Base-by-base conservation (phyloP, 2,797 vertebrate species). In the Manis pentadactyla region DNA sequence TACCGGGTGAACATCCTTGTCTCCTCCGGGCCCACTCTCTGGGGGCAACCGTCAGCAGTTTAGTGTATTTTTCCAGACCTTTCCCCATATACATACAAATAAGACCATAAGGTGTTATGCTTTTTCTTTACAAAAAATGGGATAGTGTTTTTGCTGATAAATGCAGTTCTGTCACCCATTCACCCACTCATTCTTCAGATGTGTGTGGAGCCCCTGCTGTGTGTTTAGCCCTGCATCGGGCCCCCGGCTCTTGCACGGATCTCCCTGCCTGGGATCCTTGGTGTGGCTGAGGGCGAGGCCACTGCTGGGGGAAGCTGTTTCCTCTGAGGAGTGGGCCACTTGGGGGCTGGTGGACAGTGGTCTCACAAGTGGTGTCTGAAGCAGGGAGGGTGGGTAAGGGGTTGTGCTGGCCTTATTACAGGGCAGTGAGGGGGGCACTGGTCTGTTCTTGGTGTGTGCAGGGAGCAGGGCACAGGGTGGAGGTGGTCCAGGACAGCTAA, bases 181-280 rank as follows among this genome's bases (percentile, higher is more conserved):
- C 39, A 39, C 27, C 34, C 18, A 34, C 27, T 51, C 29, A 14
- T 10, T 57, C 73, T 71, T 34, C 17, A 59, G 15, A 57, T 4
- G 0, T 1, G 39, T 4, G 2, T 21, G 1, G 63, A 69, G 25
- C 12, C 39, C 3, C 27, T 27, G 74, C 74, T 53, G 37, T 1
- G 4, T 23, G 14, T n/a, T 27, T 57, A 53, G 17, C 51, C 49
- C 31, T 7, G 0, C 0, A 1, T 9, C 42, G 21, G 55, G 6
- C 19, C 49, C 7, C 13, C 0, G 2, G 57, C 13, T 71, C 39
- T 74, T 74, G n/a, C 11, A 2, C 8, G 51, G 66, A 12, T 3
- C 18, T 81, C 53, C 39, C n/a, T 18, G 53, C 19, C 61, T 5
- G 19, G 42, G 42, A 15, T 69, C 39, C 89, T 69, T n/a, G 1